Base-by-base conservation (phyloP, 1,140 invertebrate genomes). In the Saccostrea glomerata region DNA sequence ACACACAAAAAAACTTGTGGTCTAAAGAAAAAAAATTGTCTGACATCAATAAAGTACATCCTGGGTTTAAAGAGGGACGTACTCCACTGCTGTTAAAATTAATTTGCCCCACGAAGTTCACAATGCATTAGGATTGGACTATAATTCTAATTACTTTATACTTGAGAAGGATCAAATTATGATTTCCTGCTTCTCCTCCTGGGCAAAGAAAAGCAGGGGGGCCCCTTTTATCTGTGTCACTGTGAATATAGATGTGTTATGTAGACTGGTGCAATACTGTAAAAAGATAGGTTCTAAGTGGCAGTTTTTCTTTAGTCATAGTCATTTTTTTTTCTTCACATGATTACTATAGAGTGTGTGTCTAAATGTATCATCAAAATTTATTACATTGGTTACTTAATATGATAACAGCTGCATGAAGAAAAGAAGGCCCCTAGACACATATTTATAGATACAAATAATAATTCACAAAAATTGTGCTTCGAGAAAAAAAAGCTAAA, bases 131-230 rank as follows among this genome's bases (percentile, higher is more conserved):
- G 1, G 25, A 30, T 77, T 77, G 13, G 30, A 77, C 70, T 15
- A 47, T 47, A 77, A 77, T 30, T 77, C 25, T 77, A 77, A 77
- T 77, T 30, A 77, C 4, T 77, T 77, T 77, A 77, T 30, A 77
- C 70, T 77, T 77, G 70, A 77, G 60, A 77, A 77, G 70, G 70
- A 77, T 77, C 70, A 77, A 77, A 77, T 77, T 36, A 77, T 77
- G 11, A 73, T 73, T 40, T 77, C 70, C 70, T 77, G 13, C 23
- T 40, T 77, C 70, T 30, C 23, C 25, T 77, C 25, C 23, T 15
- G 30, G 70, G 70, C 25, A 77, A 15, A 77, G 25, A 25, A 77
- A 25, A 15, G 70, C 30, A 77, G 70, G 70, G 70, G 25, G 23
- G 3, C 70, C 23, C 25, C 30, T 77, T 77, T 77, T 25, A 77